These are phyloP conservation scores for Pararge aegeria DNA, from an alignment of 1,140 invertebrate species.

Conservation along the genomic window DNA sequence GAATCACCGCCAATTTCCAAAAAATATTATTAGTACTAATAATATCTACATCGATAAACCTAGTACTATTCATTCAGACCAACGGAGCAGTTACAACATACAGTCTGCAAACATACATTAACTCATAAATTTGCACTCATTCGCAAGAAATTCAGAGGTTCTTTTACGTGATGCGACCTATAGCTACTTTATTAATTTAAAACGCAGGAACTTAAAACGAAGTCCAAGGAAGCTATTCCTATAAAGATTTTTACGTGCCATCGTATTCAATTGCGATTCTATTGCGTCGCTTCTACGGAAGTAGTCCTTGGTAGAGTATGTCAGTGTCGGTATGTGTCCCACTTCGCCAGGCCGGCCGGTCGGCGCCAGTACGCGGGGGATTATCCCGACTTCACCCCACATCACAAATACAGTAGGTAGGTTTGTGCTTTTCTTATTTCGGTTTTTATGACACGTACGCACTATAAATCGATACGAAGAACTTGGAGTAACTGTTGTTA, in stretches of 20 bases:
- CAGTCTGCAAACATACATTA: no score
- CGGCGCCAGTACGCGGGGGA: conserved; percentile 40
- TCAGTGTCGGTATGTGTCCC: conserved; percentile 42
- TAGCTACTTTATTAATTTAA: no score
- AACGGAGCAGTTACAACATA: no score
- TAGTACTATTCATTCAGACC: no score
- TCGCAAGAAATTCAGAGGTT: no score
- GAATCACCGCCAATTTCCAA: no score
- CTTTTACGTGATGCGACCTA: no score
- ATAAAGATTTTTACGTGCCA: not conserved
- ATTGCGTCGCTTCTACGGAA: not conserved
- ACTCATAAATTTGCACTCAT: no score
- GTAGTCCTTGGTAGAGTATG: conserved; percentile 5
- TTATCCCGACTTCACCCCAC: conserved; percentile 39
- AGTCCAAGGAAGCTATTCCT: no score
- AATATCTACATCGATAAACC: no score
- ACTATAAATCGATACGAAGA: conserved; percentile 23
- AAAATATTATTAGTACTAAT: no score
- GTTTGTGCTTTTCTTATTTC: conserved; percentile 22
- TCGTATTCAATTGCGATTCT: not conserved
- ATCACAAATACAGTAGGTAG: conserved; percentile 27
- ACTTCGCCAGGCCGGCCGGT: conserved; percentile 25
- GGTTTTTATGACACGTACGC: conserved; percentile 20
- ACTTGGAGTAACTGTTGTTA: conserved; percentile 4
- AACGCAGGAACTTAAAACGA: no score